Evolutionary conservation across 2,113 vertebrate species (phyloP).

Genomic region (Sinocyclocheilus grahami): DNA sequence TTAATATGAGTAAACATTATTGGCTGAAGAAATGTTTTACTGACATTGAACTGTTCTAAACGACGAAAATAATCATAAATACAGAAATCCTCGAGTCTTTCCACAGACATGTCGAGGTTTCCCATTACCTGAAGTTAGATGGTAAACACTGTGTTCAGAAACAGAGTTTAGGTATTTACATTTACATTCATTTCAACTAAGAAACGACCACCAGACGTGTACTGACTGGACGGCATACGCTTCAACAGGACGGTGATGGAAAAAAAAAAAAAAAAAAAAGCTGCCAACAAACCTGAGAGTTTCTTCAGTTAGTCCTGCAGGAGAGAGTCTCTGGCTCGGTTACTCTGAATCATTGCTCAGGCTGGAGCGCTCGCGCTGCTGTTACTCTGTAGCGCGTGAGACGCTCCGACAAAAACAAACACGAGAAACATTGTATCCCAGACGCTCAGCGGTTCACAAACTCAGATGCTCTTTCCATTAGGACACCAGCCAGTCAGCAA

Average conservation of each 20-base stretch:
- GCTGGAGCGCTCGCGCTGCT: conserved; percentile 62
- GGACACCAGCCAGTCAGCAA: conserved; percentile 71
- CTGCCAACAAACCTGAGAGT: conserved; percentile 76
- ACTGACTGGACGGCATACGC: background rate
- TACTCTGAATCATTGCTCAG: conserved; percentile 64
- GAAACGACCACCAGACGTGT: background rate
- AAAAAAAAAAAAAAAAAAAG: conserved; percentile 2
- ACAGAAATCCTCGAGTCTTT: background rate
- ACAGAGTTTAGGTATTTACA: no score
- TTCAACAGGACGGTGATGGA: no score
- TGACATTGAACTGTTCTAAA: background rate
- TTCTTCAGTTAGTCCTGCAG: conserved; percentile 59
- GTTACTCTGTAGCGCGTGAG: background rate
- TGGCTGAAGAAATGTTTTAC: background rate
- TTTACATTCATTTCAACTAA: no score
- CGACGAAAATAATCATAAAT: background rate
- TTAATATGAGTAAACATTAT: background rate
- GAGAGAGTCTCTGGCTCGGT: conserved; percentile 54
- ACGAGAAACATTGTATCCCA: conserved; percentile 6
- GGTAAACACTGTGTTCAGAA: background rate
- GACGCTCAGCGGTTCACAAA: conserved; percentile 54
- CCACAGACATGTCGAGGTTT: background rate
- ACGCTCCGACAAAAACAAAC: background rate
- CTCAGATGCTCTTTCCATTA: conserved; percentile 61
- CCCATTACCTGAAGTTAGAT: background rate